Evolutionary conservation across 2,797 vertebrate species (phyloP).

Genomic region (Chanos chanos): DNA sequence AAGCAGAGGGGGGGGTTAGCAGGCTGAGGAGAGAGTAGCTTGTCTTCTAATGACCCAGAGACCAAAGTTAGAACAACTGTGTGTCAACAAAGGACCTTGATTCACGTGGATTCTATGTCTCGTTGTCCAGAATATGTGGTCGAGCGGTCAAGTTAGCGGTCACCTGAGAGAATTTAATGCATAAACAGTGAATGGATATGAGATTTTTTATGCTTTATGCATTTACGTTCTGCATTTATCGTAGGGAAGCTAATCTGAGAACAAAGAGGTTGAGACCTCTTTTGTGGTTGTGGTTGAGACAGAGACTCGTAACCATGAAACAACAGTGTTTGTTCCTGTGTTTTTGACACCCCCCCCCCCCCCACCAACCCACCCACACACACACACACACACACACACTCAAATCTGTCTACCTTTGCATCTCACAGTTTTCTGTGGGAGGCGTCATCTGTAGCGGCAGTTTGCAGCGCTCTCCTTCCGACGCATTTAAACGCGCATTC

Average conservation of each 20-base stretch:
- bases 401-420: background rate
- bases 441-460: background rate
- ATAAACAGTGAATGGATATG: too few relatives aligned
- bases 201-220: too few relatives aligned
- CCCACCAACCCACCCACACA: background rate
- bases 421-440: background rate
- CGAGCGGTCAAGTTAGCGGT: too few relatives aligned
- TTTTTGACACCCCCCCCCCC: too few relatives aligned
- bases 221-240: too few relatives aligned
- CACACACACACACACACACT: conserved; percentile 11
- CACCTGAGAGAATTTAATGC: too few relatives aligned
- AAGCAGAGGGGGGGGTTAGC: conserved; percentile 34
- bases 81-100: conserved; percentile 9
- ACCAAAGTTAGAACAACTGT: background rate
- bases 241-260: too few relatives aligned
- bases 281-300: too few relatives aligned
- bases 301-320: too few relatives aligned
- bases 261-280: too few relatives aligned
- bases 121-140: background rate
- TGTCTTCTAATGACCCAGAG: conserved; percentile 29
- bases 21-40: conserved; percentile 35
- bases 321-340: too few relatives aligned
- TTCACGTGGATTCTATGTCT: background rate
- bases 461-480: background rate
- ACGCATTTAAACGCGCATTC: background rate